These are phyloP conservation scores for Dinoponera quadriceps DNA, from an alignment of 1,140 invertebrate species.

Conservation along the genomic window DNA sequence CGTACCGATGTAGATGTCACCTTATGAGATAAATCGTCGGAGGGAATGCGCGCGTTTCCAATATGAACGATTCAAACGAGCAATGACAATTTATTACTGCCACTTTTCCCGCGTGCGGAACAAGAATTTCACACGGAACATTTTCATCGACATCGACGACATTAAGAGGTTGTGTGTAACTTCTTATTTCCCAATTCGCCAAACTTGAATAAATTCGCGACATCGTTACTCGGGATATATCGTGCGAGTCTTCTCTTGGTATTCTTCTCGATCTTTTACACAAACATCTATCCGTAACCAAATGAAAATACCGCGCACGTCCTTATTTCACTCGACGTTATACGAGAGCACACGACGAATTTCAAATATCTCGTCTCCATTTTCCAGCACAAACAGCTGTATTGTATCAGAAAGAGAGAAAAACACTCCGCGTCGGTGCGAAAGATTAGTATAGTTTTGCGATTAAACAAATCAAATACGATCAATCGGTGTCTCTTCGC, in stretches of 20 bases:
- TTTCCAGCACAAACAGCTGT: neutral
- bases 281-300: neutral
- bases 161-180: neutral
- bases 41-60: neutral
- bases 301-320: neutral
- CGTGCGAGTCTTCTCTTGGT: neutral
- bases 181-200: neutral
- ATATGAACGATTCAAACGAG: neutral
- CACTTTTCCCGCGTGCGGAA: neutral
- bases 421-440: no score
- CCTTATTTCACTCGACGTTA: neutral
- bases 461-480: neutral
- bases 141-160: neutral
- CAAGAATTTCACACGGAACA: neutral
- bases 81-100: neutral
- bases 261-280: neutral
- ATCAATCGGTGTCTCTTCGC: neutral
- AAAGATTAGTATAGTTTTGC: neutral
- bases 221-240: neutral
- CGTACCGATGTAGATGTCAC: neutral
- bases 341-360: neutral
- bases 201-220: neutral
- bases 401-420: neutral
- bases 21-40: neutral
- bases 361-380: constrained; percentile 22